Evolutionary conservation across 2,113 vertebrate species (phyloP).

Genomic region (Leuciscus idus): DNA sequence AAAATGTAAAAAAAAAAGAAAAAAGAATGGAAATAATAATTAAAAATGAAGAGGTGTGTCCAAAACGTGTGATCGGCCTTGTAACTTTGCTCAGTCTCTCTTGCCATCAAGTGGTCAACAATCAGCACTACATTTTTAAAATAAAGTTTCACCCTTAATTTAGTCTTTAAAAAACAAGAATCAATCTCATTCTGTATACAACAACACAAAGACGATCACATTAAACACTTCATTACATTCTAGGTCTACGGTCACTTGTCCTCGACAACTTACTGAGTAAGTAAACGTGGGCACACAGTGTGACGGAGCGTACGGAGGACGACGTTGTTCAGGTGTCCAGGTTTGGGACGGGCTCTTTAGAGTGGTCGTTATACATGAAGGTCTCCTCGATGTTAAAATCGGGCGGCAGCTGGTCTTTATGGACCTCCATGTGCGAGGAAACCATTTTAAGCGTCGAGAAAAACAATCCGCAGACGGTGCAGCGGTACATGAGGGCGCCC

Average conservation of each 20-base stretch:
- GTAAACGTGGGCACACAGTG: constrained; percentile 30
- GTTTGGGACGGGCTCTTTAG: constrained; percentile 88
- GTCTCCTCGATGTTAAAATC: constrained; percentile 98
- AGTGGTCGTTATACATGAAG: constrained; percentile 98
- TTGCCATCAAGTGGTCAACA: constrained; percentile 64
- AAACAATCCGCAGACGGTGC: constrained; percentile 92
- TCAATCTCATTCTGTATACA: constrained; percentile 18
- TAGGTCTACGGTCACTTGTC: constrained; percentile 34
- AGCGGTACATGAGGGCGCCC: constrained; percentile 97
- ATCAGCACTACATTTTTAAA: constrained; percentile 27
- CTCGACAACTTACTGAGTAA: background rate
- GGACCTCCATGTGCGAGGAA: constrained; percentile 93
- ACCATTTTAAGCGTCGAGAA: constrained; percentile 97
- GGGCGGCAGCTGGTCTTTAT: constrained; percentile 89
- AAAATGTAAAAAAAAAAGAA: background rate
- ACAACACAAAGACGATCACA: constrained; percentile 26
- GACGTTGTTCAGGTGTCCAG: constrained; percentile 84
- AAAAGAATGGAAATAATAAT: background rate
- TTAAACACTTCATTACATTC: constrained; percentile 30
- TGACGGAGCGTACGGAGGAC: background rate
- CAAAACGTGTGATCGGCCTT: background rate
- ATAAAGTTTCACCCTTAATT: background rate
- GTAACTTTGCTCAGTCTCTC: constrained; percentile 19
- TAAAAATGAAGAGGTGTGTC: background rate
- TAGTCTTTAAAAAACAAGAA: background rate